Evolutionary conservation across 2,113 vertebrate genomes (phyloP).

Genomic region (Indri indri): DNA sequence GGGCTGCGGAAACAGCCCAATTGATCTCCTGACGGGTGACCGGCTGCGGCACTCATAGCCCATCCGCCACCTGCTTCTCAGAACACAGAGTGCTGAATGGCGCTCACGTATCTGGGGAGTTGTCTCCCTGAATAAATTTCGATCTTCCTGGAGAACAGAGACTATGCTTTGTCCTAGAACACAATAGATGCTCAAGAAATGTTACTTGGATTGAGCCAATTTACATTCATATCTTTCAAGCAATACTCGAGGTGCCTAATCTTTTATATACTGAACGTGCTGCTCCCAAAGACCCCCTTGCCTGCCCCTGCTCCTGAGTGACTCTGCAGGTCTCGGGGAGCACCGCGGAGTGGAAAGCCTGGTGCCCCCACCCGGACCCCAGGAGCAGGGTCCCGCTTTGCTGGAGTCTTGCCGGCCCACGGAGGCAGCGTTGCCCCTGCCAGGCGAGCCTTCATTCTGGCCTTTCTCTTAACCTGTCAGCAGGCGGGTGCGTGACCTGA

Average conservation of each 20-base stretch:
- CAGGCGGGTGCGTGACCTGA: neutral
- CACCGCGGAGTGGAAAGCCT: no score
- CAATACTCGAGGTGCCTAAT: neutral
- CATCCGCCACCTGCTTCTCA: neutral
- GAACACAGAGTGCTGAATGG: neutral
- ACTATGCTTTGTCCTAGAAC: neutral
- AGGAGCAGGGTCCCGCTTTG: neutral
- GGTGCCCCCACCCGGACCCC: no score
- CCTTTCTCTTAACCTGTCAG: neutral
- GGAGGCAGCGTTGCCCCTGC: neutral
- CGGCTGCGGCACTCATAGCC: neutral
- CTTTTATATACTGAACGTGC: neutral
- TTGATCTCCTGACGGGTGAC: neutral
- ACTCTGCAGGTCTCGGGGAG: neutral
- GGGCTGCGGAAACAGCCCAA: neutral
- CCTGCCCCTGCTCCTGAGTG: accelerated
- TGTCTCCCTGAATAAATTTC: neutral
- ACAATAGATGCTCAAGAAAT: neutral
- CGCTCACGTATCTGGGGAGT: neutral
- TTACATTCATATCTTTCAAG: neutral
- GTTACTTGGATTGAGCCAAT: neutral
- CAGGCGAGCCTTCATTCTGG: neutral
- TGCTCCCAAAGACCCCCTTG: neutral
- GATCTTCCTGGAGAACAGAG: neutral
- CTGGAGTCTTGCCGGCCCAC: neutral